Evolutionary conservation across 2,797 vertebrate genomes (phyloP).

Genomic region (Bradypodion ventrale): DNA sequence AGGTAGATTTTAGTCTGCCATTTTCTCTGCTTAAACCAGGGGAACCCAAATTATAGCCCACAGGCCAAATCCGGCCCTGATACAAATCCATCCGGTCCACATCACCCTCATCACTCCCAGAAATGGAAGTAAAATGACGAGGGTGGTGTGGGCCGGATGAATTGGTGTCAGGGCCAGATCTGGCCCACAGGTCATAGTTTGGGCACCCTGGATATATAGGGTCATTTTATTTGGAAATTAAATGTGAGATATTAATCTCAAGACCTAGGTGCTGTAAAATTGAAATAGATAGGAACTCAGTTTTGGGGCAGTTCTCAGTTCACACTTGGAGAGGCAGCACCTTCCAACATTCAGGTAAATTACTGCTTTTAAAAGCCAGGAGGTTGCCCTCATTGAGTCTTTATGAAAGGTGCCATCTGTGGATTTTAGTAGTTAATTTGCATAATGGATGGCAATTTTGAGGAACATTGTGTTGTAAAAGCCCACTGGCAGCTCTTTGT

Average conservation of each 20-base stretch:
- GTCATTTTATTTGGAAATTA: not conserved
- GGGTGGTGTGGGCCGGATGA: no score
- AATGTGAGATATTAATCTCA: not conserved
- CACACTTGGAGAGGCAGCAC: conserved; percentile 16
- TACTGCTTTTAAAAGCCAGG: conserved; percentile 19
- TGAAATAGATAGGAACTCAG: not conserved
- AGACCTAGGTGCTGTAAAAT: not conserved
- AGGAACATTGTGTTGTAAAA: conserved; percentile 36
- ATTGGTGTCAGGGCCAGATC: no score
- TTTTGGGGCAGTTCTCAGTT: not conserved
- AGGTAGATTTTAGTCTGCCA: no score
- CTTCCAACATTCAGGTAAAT: conserved; percentile 28
- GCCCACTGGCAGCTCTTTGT: conserved; percentile 36
- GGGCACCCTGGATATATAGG: no score
- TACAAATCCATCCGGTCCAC: no score
- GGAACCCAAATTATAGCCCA: no score
- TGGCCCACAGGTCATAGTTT: no score
- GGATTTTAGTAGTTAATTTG: conserved; percentile 62
- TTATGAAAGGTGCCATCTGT: conserved; percentile 16
- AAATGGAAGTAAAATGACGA: no score
- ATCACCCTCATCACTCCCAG: no score
- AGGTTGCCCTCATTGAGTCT: conserved; percentile 31
- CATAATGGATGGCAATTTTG: conserved; percentile 62
- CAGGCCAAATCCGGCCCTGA: no score
- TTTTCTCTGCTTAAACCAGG: no score